Percentiles rank a stretch among this genome's conserved stretches.
These are phyloP conservation scores for Paracanthobrama guichenoti DNA, from an alignment of 2,113 vertebrate species.

Conservation along the genomic window DNA sequence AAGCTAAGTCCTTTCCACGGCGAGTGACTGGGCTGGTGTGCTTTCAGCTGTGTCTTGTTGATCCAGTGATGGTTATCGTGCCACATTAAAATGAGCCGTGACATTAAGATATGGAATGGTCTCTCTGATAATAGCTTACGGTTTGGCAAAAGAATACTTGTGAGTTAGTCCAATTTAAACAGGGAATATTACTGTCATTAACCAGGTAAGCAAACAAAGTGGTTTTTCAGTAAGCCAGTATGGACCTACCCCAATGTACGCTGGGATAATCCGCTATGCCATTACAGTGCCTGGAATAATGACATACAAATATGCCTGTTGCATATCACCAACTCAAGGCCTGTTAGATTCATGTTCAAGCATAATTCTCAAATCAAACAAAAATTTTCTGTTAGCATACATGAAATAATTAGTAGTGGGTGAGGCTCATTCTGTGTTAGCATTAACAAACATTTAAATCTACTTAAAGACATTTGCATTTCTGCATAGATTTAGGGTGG, in stretches of 20 bases:
- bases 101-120: slow-evolving; percentile 64
- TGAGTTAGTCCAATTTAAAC: slow-evolving; percentile 71
- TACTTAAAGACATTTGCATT: neutral
- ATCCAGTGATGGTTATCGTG: slow-evolving; percentile 73
- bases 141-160: slow-evolving; percentile 66
- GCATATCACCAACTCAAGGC: slow-evolving; percentile 4
- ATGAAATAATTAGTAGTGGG: neutral
- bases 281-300: slow-evolving; percentile 32
- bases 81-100: slow-evolving; percentile 66
- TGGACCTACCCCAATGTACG: slow-evolving; percentile 55
- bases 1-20: slow-evolving; percentile 41
- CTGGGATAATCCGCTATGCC: slow-evolving; percentile 55
- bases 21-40: slow-evolving; percentile 31
- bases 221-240: slow-evolving; percentile 59
- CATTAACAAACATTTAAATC: neutral
- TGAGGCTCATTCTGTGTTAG: neutral
- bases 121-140: slow-evolving; percentile 65
- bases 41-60: slow-evolving; percentile 62
- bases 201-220: slow-evolving; percentile 54
- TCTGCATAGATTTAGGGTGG: neutral
- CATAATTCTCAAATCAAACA: neutral
- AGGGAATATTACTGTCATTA: slow-evolving; percentile 62
- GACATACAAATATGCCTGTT: neutral
- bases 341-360: neutral
- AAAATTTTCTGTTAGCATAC: neutral